These are phyloP conservation scores for Genyomyrus donnyi DNA, from an alignment of 2,113 vertebrate species.

Conservation along the genomic window DNA sequence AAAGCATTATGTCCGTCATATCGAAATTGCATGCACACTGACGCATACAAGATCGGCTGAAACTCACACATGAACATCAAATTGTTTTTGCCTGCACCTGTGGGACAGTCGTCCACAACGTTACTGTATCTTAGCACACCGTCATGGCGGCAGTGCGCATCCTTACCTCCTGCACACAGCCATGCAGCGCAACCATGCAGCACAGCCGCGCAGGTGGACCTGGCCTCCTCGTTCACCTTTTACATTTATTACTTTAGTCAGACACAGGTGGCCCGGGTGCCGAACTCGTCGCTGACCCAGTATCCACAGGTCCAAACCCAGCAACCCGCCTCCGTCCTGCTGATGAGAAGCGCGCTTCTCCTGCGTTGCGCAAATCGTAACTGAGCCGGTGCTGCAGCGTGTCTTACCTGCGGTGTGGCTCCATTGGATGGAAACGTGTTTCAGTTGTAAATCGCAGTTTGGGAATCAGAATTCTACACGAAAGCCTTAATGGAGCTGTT, in stretches of 20 bases:
- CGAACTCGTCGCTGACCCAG: neutral
- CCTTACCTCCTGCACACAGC: neutral
- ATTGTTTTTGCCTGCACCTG: neutral
- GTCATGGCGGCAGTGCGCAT: neutral
- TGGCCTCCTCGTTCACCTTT: neutral
- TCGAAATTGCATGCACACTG: neutral
- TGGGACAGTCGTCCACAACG: neutral
- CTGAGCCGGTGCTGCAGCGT: neutral
- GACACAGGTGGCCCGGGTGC: neutral
- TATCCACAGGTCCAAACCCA: neutral
- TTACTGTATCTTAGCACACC: neutral
- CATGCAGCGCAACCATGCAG: neutral
- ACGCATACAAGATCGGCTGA: neutral
- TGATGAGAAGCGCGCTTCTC: neutral
- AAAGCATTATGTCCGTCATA: neutral
- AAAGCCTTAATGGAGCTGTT: neutral
- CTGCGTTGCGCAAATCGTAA: neutral
- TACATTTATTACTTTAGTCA: neutral
- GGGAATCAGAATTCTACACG: neutral
- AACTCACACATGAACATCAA: neutral
- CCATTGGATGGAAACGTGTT: neutral
- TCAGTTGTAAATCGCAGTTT: neutral
- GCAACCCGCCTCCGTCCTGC: neutral
- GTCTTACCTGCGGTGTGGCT: neutral
- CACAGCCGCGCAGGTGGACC: neutral